Base-by-base conservation (phyloP, 92 coral and sea anemone species). In the Parazoanthus atlanticus region DNA sequence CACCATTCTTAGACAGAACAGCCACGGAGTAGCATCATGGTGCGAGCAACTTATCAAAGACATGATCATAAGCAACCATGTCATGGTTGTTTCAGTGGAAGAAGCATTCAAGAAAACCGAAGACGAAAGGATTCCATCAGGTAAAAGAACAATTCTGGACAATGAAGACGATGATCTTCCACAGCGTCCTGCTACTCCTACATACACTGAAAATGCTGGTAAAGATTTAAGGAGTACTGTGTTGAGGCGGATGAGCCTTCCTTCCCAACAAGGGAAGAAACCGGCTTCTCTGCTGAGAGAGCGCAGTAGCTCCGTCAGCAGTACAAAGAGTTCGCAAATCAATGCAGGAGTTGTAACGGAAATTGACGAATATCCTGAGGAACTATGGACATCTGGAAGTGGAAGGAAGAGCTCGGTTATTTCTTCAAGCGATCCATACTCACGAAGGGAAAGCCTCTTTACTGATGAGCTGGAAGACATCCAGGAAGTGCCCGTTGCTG, bases 1-100 rank as follows among this genome's bases (percentile, higher is more conserved):
- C n/a, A 76, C 91, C 43, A 97, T 97, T 80, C 82, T 97, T 25
- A 94, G 93, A 26, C 90, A 88, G 80, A 97, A 97, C 86, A 97
- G 99, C 64, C 99, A 97, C 65, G 99, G 99, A 10, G 96, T 97
- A 1, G 98, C 99, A 3, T 93, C 98, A 19, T 97, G 99, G 99
- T 97, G 99, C 75, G 98, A 97, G 76, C 99, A 97, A 80, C 95
- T 97, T 17, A 96, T 95, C 82, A 97, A 97, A 81, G 98, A 95
- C 85, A 93, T 94, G 96, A 83, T 97, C 19, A 77, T 90, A 5
- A 92, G 98, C 52, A 96, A 93, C 29, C 83, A 91, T 69, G 93
- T 97, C 32, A 90, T 89, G 66, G 90, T 97, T 25, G 99, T 97
- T 13, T 81, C 91, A 17, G 94, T 79, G 82, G 73, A 88, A 34